These are phyloP conservation scores for Allobates femoralis DNA, from an alignment of 2,797 vertebrate species.

Conservation along the genomic window DNA sequence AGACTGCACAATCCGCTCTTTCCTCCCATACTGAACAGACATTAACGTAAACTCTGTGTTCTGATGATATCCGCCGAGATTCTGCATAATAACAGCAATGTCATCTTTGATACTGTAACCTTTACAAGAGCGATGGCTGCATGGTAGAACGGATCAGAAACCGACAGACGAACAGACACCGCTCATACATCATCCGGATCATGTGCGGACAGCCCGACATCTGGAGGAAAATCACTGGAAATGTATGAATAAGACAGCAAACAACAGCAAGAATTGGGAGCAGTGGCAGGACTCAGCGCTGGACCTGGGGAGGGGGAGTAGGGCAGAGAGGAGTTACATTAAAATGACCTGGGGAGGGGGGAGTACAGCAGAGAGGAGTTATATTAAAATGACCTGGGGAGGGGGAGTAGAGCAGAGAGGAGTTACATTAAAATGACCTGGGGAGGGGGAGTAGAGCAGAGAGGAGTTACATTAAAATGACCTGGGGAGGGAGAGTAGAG, in stretches of 20 bases:
- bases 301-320: too few species aligned
- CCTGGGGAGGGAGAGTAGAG: too few species aligned
- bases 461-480: too few species aligned
- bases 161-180: neutral
- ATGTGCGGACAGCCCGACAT: neutral
- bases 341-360: too few species aligned
- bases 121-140: conserved; percentile 26
- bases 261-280: too few species aligned
- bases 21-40: neutral
- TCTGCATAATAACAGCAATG: conserved; percentile 38
- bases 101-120: conserved; percentile 25
- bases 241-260: neutral
- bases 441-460: too few species aligned
- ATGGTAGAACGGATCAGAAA: neutral
- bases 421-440: too few species aligned
- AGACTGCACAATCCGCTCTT: conserved; percentile 1
- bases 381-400: too few species aligned
- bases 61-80: neutral
- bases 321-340: too few species aligned
- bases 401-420: too few species aligned
- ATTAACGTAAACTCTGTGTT: conserved; percentile 1
- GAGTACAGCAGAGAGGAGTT: too few species aligned
- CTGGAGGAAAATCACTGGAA: neutral
- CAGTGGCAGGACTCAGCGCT: too few species aligned
- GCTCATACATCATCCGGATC: neutral